Conservation (phyloP, 2,113 vertebrate species). For the Corythoichthys intestinalis region DNA sequence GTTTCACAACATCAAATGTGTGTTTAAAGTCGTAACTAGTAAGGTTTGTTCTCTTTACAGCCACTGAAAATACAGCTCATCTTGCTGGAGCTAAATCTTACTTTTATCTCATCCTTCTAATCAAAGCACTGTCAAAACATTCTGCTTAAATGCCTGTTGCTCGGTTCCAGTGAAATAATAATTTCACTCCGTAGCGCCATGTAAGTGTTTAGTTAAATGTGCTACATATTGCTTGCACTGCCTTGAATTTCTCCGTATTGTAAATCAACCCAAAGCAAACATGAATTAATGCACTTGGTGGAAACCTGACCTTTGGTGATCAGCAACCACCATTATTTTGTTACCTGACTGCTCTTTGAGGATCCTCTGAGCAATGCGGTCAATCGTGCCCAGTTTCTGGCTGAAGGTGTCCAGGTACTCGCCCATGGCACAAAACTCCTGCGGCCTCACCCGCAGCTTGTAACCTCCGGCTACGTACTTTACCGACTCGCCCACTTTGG, state of each 20-base stretch:
- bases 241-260: neutral
- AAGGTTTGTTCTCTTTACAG: neutral
- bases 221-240: neutral
- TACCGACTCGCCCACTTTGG: constrained; percentile 92
- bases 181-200: too few species aligned
- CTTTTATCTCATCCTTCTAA: neutral
- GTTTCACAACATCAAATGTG: constrained; percentile 3
- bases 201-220: neutral
- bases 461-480: constrained; percentile 92
- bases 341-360: constrained; percentile 93
- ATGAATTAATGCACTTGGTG: neutral
- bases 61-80: neutral
- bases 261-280: neutral
- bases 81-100: neutral
- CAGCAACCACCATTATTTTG: constrained; percentile 14
- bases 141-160: too few species aligned
- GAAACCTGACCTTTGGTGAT: neutral
- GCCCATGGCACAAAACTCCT: constrained; percentile 86
- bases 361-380: constrained; percentile 95
- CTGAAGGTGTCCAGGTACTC: constrained; percentile 93
- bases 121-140: too few species aligned
- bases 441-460: constrained; percentile 85
- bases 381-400: constrained; percentile 94
- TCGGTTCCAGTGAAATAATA: too few species aligned
- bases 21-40: neutral